Evolutionary conservation across 2,113 vertebrate genomes (phyloP), one percentile per base, ranked within the genome.

Genomic region (Hydrolagus affinis): DNA sequence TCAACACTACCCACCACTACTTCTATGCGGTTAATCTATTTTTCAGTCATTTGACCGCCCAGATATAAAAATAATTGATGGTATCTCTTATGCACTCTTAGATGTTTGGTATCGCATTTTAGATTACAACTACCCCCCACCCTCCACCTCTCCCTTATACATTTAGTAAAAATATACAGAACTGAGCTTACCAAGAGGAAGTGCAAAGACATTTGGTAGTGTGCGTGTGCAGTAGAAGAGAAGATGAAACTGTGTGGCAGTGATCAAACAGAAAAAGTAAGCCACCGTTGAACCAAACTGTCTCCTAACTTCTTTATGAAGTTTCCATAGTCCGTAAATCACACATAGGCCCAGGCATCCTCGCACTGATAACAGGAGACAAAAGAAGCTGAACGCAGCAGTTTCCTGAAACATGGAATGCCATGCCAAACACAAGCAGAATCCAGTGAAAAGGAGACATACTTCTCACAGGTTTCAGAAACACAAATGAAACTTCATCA

Each of bases 161-260:
- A 80, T 66, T 19, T 83, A 83, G 25, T 30, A 15, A 10, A 68
- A 8, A 2, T 30, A 32, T 17, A 4, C 28, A 64, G 32, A 66
- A 17, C 62, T 83, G 28, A 14, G 88, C 92, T 73, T 91, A 98
- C 98, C 97, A 88, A 97, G 59, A 0, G 96, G 95, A 77, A 99
- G 91, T 0, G 96, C 98, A 87, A 99, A 94, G 30, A 96, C 90
- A 57, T 99, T 99, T 17, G 98, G 98, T 14, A 99, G 95, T 0
- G 95, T 96, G 87, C 98, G 92, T 0, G 96, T 95, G 90, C 96
- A 96, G 91, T 99, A 99, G 90, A 98, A 99, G 97, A 98, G 97
- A 14, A 99, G 90, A 86, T 99, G 98, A 90, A 99, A 99, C 90
- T 99, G 98, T 0, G 96, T 94, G 1, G 92, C 93, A 11, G 96